Base-by-base conservation (phyloP, 2,888 invertebrate genomes). In the Drosophila mimetica region DNA sequence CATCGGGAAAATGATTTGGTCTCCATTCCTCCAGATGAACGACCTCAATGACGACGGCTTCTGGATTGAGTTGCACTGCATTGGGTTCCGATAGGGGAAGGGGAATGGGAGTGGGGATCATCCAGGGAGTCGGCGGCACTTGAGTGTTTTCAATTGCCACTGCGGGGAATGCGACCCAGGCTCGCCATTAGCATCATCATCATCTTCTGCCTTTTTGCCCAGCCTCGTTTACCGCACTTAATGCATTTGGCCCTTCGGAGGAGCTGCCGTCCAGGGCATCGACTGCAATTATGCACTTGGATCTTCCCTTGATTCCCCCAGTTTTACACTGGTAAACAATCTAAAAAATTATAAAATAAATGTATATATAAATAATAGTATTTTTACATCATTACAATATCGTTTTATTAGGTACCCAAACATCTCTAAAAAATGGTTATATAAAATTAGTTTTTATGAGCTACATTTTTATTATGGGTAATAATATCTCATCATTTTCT, bases 111-210 rank as follows among this genome's bases (percentile, higher is more conserved):
- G 1, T 61, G 79, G 77, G 77, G 86, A 85, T 87, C 82, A 60
- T 64, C 70, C 61, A 60, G 47, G 60, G 59, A 16, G 32, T 20
- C 64, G 34, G 52, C 52, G 59, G 86, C 86, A 82, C 86, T 82
- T 82, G 88, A 87, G 71, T 82, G 87, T 85, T 71, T 82, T 82
- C 88, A 85, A 87, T 80, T 72, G 79, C 67, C 50, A 71, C 70
- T 76, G 67, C 53, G 59, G 58, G 59, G 55, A 70, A 50, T 44
- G 75, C 55, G 70, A 78, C 65, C 65, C 34, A 51, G 53, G 64
- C 65, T 63, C 22, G 41, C 37, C 58, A 75, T 67, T 57, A 61
- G 61, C 61, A 76, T 82, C 71, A 46, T 51, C 53, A 44, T 53
- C 41, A 36, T 41, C 11, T 28, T 32, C 22, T 32, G 6, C 16